Base-by-base conservation (phyloP, 2,888 invertebrate genomes). In the Gymnosoma rotundatum region DNA sequence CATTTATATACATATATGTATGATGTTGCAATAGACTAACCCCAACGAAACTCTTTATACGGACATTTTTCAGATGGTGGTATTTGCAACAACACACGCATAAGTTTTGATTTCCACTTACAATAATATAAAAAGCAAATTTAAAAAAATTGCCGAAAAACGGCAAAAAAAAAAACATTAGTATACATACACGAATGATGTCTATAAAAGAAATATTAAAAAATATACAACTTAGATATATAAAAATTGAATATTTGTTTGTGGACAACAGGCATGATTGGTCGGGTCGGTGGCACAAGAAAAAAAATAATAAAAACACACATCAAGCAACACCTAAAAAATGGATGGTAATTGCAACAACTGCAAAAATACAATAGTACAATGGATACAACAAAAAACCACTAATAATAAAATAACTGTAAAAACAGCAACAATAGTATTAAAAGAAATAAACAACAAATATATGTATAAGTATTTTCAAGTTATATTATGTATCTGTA, bases 141-240 rank as follows among this genome's bases (percentile, higher is more conserved):
- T 25, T 25, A 25, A 4, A 4, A 25, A 32, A 32, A 5, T 32
- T 32, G 8, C 32, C 32, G 8, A 32, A 32, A 32, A 32, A 32
- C 2, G 5, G 5, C 2, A 32, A 32, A 32, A 32, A 32, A 36
- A 20, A 60, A 54, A 54, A 72, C 38, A 82, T 72, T 72, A 67
- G 72, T 81, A 82, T 82, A 76, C 72, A 76, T 64, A 70, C 70
- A 82, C 70, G 42, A 63, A 82, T 60, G 42, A 63, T n/a, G 36
- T 42, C 56, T 66, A 67, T 60, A 67, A n/a, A 21, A 36, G 14
- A 60, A 50, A 52, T 32, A 21, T 48, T 56, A 32, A 32, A 64
- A 54, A 38, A 21, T 20, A 1, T 25, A 54, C 52, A 25, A 25
- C 25, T 25, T 25, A 2, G 25, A 16, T 1, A 12, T 42, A 42